Evolutionary conservation across 1,140 invertebrate species (phyloP).

Genomic region (Hirudo medicinalis): DNA sequence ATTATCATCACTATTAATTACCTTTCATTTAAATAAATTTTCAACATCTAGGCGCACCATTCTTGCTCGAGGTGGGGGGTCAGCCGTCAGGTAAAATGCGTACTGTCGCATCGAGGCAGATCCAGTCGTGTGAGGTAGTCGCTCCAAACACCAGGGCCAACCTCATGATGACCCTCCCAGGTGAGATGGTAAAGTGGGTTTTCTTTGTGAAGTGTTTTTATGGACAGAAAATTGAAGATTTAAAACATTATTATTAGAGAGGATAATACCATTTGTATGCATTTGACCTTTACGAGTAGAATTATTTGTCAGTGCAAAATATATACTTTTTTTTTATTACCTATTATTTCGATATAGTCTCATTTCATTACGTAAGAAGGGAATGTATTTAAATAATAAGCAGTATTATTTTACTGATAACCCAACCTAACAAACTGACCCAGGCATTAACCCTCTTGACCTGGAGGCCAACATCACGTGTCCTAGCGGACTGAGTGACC

Average conservation of each 20-base stretch:
- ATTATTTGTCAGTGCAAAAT: no score
- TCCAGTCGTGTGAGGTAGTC: conserved; percentile 29
- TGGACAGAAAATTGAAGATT: neutral
- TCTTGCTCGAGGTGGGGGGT: conserved; percentile 57
- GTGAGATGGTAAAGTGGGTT: neutral
- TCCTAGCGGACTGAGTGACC: conserved; percentile 58
- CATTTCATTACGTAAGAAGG: no score
- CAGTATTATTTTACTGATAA: conserved; percentile 28
- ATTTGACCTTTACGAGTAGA: no score
- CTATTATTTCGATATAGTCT: no score
- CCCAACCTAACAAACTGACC: conserved; percentile 16
- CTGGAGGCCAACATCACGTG: conserved; percentile 77
- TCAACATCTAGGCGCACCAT: conserved; percentile 65
- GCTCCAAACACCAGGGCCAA: neutral
- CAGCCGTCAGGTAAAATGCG: conserved; percentile 45
- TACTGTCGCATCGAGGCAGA: conserved; percentile 31
- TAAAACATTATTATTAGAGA: no score
- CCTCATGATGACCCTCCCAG: conserved; percentile 11
- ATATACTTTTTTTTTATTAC: no score
- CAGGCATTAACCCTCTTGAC: conserved; percentile 82
- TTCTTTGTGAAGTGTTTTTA: neutral
- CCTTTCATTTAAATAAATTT: no score
- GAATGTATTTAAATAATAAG: no score
- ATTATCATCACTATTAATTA: neutral
- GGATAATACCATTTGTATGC: no score